Evolutionary conservation across 2,113 vertebrate species (phyloP), one percentile per base, ranked within the genome.

Genomic region (Salvelinus fontinalis): DNA sequence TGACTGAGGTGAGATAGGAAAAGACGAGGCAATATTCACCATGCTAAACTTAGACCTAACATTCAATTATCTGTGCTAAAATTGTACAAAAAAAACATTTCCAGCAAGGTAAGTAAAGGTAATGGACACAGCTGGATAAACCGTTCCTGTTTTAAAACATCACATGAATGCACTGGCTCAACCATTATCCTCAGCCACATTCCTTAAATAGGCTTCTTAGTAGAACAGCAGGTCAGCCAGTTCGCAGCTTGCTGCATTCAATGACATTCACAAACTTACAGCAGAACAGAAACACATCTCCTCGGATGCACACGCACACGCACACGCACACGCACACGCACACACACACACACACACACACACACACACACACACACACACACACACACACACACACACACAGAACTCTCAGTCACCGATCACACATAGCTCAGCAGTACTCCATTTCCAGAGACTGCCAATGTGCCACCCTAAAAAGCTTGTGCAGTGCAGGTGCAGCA

Each of bases 401-500:
- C 75, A 67, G 14, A 80, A 73, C 70, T 1, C 71, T 49, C 49
- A 51, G 48, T 80, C 77, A 74, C 13, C 65, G 59, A 62, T 57
- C 64, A 62, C 26, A 78, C 54, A 14, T 79, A 88, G 82, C 84
- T 85, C 85, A 86, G 82, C 85, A 49, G 22, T 20, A 34, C 20
- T 59, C 57, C 59, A 0, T 67, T 70, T 67, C 14, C 72, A 59
- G 81, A 86, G n/a, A 79, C 75, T 11, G 39, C 2, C 0, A 44
- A 44, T 44, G 39, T 79, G 76, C 72, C 27, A 71, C 51, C 5
- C 18, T 62, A 3, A 54, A 75, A 82, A 89, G 86, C 84, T 86
- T 90, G 88, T 88, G 85, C 18, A 81, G 85, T 88, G 83, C 85
- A 44, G 85, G 85, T 87, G 83, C 84, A 85, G 86, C 81, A 83